These are phyloP conservation scores for Caenorhabditis latens DNA, from an alignment of 1,140 invertebrate species.

Conservation along the genomic window DNA sequence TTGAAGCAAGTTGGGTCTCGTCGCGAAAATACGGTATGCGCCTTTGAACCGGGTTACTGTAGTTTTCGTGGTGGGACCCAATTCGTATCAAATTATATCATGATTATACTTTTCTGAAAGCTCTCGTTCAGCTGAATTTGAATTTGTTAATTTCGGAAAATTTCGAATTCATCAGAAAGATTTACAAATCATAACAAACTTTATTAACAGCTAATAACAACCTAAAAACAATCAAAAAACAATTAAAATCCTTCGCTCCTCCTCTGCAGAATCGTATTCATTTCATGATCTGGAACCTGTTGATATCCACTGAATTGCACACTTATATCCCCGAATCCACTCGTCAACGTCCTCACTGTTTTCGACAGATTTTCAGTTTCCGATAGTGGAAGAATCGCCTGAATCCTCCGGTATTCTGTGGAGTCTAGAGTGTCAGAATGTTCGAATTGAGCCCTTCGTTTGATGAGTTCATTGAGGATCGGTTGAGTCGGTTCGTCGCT, in stretches of 20 bases:
- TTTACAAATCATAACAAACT: too few species aligned
- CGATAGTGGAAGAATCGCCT: not conserved
- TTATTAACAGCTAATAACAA: too few species aligned
- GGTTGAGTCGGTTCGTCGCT: slow-evolving; percentile 26
- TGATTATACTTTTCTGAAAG: too few species aligned
- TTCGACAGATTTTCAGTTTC: slow-evolving; percentile 43
- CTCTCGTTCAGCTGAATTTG: too few species aligned
- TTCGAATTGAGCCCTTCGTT: slow-evolving; percentile 44
- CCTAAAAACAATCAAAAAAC: too few species aligned
- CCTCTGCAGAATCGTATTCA: not conserved
- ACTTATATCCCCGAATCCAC: slow-evolving; percentile 45
- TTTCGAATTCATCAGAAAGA: too few species aligned
- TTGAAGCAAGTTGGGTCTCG: too few species aligned
- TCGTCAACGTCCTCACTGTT: not conserved
- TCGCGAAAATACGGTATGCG: too few species aligned
- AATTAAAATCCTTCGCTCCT: not conserved
- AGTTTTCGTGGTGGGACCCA: too few species aligned
- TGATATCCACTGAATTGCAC: slow-evolving; percentile 28
- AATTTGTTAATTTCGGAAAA: too few species aligned
- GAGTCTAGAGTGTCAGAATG: not conserved
- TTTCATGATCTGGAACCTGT: slow-evolving; percentile 15
- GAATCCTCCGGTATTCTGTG: not conserved
- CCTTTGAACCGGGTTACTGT: too few species aligned
- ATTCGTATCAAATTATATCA: too few species aligned
- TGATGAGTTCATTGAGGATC: slow-evolving; percentile 33